Evolutionary conservation across 2,113 vertebrate species (phyloP).

Genomic region (Paradoxurus hermaphroditus): DNA sequence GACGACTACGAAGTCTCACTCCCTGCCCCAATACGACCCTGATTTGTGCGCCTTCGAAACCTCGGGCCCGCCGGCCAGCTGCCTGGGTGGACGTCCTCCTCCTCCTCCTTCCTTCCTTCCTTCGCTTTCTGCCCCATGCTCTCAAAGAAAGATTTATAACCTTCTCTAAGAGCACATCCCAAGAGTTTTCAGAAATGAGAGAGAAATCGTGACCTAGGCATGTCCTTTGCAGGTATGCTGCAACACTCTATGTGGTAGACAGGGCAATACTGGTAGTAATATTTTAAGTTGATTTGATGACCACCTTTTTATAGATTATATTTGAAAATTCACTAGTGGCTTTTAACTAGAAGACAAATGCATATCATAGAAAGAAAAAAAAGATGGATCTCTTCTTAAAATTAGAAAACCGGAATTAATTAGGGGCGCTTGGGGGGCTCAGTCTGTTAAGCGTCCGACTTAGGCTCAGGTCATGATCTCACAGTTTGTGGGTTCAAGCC

Average conservation of each 20-base stretch:
- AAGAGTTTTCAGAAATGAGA: not conserved
- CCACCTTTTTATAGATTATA: not conserved
- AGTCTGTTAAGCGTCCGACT: too few species aligned
- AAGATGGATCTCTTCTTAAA: not conserved
- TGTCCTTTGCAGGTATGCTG: not conserved
- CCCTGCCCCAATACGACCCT: constrained; percentile 36
- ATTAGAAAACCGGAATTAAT: not conserved
- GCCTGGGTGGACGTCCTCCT: not conserved
- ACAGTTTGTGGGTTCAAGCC: too few species aligned
- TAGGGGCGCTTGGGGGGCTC: too few species aligned
- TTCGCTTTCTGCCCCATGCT: not conserved
- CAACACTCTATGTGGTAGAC: not conserved
- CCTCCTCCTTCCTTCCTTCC: too few species aligned
- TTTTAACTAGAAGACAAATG: constrained; percentile 1
- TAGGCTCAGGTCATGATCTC: too few species aligned
- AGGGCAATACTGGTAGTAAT: not conserved
- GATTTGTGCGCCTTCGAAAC: constrained; percentile 56
- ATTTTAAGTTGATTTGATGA: not conserved
- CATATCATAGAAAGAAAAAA: not conserved
- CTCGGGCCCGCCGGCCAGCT: constrained; percentile 39
- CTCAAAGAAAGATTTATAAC: not conserved
- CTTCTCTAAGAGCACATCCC: not conserved
- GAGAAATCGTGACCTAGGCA: not conserved
- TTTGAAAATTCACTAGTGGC: not conserved
- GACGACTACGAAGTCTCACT: constrained; percentile 62